Evolutionary conservation across 1,140 invertebrate genomes (phyloP).

Genomic region (Papilio polytes): DNA sequence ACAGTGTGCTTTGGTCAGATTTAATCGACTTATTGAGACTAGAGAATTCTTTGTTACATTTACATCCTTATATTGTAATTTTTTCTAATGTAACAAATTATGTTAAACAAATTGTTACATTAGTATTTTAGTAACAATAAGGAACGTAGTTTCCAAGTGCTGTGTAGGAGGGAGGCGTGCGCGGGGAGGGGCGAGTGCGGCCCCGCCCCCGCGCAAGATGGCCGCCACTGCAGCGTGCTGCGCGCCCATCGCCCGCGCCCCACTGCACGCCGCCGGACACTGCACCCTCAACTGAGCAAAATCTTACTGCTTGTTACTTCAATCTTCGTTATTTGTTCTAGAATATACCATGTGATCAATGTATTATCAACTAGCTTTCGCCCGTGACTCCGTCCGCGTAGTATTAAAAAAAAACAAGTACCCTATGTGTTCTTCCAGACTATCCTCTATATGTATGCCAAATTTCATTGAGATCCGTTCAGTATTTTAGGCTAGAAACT

Average conservation of each 20-base stretch:
- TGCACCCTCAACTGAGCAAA: neutral
- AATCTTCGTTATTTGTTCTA: too few relatives aligned
- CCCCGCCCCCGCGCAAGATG: slow-evolving; percentile 72
- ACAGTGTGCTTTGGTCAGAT: neutral
- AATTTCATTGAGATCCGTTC: too few relatives aligned
- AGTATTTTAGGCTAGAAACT: too few relatives aligned
- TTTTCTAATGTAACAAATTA: neutral
- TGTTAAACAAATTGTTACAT: neutral
- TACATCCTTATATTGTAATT: neutral
- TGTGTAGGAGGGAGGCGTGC: slow-evolving; percentile 45
- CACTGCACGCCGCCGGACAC: neutral
- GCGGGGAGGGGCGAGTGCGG: slow-evolving; percentile 49
- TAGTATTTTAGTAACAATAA: neutral
- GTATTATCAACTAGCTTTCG: too few relatives aligned
- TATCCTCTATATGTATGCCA: too few relatives aligned
- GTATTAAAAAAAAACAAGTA: too few relatives aligned
- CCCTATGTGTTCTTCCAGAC: too few relatives aligned
- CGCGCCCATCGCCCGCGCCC: slow-evolving; percentile 1
- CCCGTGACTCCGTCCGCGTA: too few relatives aligned
- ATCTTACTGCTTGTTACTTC: neutral
- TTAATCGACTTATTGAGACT: neutral
- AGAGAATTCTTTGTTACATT: neutral
- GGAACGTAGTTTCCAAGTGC: slow-evolving; percentile 17
- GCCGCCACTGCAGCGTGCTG: slow-evolving; percentile 53
- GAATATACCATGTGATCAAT: too few relatives aligned